Evolutionary conservation across 1,140 invertebrate species (phyloP), one percentile per base, ranked within the genome.

Genomic region (Chelonus insularis): DNA sequence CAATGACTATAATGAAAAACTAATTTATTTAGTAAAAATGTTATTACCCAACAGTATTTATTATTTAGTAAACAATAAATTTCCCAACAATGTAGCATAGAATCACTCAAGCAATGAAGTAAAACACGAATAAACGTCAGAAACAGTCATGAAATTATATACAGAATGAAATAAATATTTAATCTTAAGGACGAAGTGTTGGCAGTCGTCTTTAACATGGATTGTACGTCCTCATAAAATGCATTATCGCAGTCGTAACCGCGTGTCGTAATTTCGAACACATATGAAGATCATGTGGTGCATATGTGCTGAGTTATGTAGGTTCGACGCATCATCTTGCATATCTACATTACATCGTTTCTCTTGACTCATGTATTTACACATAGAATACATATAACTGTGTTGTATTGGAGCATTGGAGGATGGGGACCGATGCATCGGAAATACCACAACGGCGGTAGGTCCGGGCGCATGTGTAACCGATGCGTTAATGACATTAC

Each of bases 401-500:
- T 14, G 37, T 39, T 12, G 14, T 14, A 1, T 39, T 6, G 14
- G 37, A 12, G 11, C 7, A 39, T 39, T 12, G 14, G 12, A 2
- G 12, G 9, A 29, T 51, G 50, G 8, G 16, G 7, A 21, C 12
- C 4, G 11, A 29, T 47, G 47, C 16, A 60, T 16, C 18, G 51
- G 52, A 62, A 47, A 47, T 39, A 39, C n/a, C n/a, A n/a, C 43
- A 36, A 20, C 37, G 29, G 41, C 48, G 14, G 52, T 50, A 47
- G 48, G 37, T 45, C 11, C 66, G 60, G 69, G 71, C 71, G 75
- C 67, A 72, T 73, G 73, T 78, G 73, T 77, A 72, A 75, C 72
- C 72, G 72, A 77, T 74, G 75, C 75, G 76, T 80, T 78, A 78
- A 80, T 76, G 74, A 75, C 76, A 76, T 78, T 78, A 77, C 74